Conservation (phyloP, 2,888 invertebrate genomes). For the Stictocephala bisonia region DNA sequence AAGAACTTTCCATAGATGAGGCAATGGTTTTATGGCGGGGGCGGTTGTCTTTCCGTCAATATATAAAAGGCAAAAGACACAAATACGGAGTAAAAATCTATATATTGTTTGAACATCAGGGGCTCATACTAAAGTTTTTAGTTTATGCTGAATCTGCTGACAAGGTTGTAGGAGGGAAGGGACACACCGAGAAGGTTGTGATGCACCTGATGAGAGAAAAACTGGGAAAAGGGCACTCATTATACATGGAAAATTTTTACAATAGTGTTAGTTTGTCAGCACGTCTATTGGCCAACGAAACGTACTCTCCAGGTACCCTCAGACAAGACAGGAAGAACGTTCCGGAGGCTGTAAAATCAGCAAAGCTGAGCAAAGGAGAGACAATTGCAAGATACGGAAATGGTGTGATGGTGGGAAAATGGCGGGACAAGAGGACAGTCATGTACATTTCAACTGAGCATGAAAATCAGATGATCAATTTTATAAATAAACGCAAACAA, state of each 20-base stretch:
- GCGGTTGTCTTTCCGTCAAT: not conserved
- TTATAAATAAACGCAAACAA: not conserved
- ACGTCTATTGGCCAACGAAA: not conserved
- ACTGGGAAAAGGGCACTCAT: not conserved
- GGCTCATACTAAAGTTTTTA: not conserved
- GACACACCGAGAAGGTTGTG: constrained; percentile 6
- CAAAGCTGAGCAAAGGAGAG: not conserved
- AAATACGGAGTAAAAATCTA: constrained; percentile 14
- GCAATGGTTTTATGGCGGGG: constrained; percentile 30
- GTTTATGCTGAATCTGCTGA: not conserved
- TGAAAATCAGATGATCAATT: not conserved
- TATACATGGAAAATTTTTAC: constrained; percentile 24
- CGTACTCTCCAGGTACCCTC: constrained; percentile 3
- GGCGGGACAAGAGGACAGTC: constrained; percentile 1
- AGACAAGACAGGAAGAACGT: not conserved
- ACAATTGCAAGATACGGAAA: constrained; percentile 11
- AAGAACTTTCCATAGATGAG: constrained; percentile 16
- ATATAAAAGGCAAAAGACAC: constrained; percentile 8
- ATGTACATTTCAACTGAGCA: constrained; percentile 14
- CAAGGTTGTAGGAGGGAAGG: not conserved
- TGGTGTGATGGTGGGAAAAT: constrained; percentile 14
- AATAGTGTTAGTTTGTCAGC: constrained; percentile 8
- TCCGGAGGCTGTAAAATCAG: not conserved
- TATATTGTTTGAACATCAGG: constrained; percentile 2
- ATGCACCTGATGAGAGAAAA: constrained; percentile 13